Evolutionary conservation across 2,888 invertebrate species (phyloP).

Genomic region (Tenthredo mesomela): DNA sequence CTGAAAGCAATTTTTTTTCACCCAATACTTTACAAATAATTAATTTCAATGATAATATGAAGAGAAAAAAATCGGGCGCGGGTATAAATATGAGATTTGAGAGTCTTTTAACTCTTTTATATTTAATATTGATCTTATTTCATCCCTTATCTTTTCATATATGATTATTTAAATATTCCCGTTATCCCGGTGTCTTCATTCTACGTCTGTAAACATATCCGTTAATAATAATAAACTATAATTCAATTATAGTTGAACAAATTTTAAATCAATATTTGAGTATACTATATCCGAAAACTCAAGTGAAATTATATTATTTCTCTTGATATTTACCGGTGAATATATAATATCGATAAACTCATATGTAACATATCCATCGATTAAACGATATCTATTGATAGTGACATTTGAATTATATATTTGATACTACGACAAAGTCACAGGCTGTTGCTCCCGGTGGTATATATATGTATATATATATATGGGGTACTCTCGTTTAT

Average conservation of each 20-base stretch:
- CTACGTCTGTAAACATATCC: background rate
- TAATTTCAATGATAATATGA: background rate
- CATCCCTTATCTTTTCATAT: background rate
- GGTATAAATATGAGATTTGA: too few species aligned
- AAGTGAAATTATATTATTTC: background rate
- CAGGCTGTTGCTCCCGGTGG: constrained; percentile 3
- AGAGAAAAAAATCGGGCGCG: too few species aligned
- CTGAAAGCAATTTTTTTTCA: background rate
- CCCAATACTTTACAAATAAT: background rate
- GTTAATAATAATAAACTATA: background rate
- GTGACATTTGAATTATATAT: constrained; percentile 52
- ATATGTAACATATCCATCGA: constrained; percentile 47
- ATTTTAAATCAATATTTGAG: background rate
- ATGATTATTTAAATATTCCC: background rate
- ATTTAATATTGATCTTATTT: background rate
- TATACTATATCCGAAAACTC: background rate
- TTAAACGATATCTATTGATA: constrained; percentile 12
- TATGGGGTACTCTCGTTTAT: too few species aligned
- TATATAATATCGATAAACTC: background rate
- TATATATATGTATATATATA: background rate
- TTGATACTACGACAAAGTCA: constrained; percentile 49
- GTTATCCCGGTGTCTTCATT: background rate
- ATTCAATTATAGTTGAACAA: background rate
- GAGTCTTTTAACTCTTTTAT: background rate
- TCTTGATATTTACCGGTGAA: background rate